Evolutionary conservation across 2,888 invertebrate species (phyloP).

Genomic region (Dynastes maya): DNA sequence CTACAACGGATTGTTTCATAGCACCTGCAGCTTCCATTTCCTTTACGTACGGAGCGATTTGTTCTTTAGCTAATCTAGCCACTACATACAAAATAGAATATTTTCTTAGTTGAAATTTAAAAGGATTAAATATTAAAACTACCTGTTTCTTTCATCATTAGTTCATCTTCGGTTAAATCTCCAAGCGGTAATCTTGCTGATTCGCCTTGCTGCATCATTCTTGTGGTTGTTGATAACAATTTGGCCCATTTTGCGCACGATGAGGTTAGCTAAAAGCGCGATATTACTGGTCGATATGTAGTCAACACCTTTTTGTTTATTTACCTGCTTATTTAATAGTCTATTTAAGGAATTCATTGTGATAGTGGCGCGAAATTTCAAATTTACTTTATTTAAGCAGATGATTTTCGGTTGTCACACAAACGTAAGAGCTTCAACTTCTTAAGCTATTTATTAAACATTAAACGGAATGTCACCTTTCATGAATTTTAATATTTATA

Average conservation of each 20-base stretch:
- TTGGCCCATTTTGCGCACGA: slow-evolving; percentile 7
- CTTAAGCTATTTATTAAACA: too few species aligned
- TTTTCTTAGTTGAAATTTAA: slow-evolving; percentile 5
- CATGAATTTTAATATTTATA: too few species aligned
- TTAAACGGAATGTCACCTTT: too few species aligned
- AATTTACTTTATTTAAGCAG: not conserved
- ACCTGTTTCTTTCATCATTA: slow-evolving; percentile 94
- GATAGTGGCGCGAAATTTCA: not conserved
- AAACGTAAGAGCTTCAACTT: too few species aligned
- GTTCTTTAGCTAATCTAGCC: slow-evolving; percentile 88
- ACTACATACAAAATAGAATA: slow-evolving; percentile 75
- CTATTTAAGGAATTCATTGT: slow-evolving; percentile 20
- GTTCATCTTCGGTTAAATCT: slow-evolving; percentile 90
- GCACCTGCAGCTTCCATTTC: slow-evolving; percentile 94
- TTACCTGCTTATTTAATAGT: slow-evolving; percentile 20
- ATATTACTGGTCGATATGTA: not conserved
- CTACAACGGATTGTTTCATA: slow-evolving; percentile 84
- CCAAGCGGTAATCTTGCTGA: slow-evolving; percentile 76
- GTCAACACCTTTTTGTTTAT: not conserved
- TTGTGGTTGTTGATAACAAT: slow-evolving; percentile 18
- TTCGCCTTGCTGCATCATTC: slow-evolving; percentile 3
- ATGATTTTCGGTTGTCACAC: too few species aligned
- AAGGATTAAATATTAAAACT: slow-evolving; percentile 58
- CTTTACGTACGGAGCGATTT: slow-evolving; percentile 88
- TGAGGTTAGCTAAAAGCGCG: slow-evolving; percentile 4